Conservation (phyloP, 2,113 vertebrate species). For the Rutilus rutilus region DNA sequence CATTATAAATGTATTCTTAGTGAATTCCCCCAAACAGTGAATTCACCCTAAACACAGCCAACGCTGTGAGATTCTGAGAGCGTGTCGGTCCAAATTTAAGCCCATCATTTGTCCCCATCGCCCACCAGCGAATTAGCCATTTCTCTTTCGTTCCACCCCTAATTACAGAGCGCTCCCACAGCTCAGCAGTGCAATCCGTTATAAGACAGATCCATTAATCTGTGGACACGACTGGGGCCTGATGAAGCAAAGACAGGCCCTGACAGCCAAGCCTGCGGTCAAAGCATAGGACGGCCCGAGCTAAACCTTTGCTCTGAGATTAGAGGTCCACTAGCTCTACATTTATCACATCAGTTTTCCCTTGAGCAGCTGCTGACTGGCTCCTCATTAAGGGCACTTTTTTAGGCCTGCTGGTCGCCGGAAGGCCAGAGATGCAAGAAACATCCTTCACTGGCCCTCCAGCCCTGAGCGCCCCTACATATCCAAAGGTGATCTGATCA, state of each 20-base stretch:
- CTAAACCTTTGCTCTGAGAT: slow-evolving; percentile 32
- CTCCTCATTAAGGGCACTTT: slow-evolving; percentile 24
- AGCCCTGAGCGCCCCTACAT: not conserved
- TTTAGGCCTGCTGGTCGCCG: slow-evolving; percentile 7
- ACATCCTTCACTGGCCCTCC: slow-evolving; percentile 10
- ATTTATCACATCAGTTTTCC: slow-evolving; percentile 29
- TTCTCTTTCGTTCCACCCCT: slow-evolving; percentile 72
- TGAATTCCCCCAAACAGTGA: slow-evolving; percentile 41
- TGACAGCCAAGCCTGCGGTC: slow-evolving; percentile 8
- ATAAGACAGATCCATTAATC: slow-evolving; percentile 72
- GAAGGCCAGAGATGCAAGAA: not conserved
- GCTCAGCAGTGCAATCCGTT: slow-evolving; percentile 73
- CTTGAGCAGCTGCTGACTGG: slow-evolving; percentile 5
- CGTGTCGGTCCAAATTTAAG: slow-evolving; percentile 59
- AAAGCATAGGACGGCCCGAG: slow-evolving; percentile 17
- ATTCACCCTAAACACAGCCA: slow-evolving; percentile 36
- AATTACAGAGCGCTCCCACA: slow-evolving; percentile 66
- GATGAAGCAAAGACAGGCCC: slow-evolving; percentile 27
- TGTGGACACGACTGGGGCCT: slow-evolving; percentile 48
- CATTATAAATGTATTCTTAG: not conserved
- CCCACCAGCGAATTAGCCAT: slow-evolving; percentile 71
- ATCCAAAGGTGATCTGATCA: slow-evolving; percentile 14
- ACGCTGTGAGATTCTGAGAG: slow-evolving; percentile 56
- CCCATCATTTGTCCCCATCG: slow-evolving; percentile 62
- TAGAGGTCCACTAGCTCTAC: slow-evolving; percentile 10